Evolutionary conservation across 2,797 vertebrate genomes (phyloP).

Genomic region (Toxotes lorentzi): DNA sequence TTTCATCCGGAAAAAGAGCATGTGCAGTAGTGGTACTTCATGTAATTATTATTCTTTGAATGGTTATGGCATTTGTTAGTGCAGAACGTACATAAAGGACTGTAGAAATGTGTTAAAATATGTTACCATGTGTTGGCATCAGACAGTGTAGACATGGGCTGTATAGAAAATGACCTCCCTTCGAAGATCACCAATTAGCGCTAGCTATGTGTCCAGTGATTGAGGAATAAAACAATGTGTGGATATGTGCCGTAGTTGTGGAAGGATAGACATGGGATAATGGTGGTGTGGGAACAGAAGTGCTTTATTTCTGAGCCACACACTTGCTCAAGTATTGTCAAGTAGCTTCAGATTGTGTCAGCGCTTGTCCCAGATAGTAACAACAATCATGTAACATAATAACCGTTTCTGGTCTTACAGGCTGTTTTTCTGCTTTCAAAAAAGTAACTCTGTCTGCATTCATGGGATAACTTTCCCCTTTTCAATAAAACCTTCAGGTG

Average conservation of each 20-base stretch:
- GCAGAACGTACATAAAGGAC: neutral
- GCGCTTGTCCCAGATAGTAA: conserved; percentile 12
- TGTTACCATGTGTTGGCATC: neutral
- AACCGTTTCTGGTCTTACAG: neutral
- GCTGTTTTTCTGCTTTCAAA: conserved; percentile 27
- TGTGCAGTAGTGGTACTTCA: neutral
- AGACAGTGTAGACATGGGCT: conserved; percentile 5
- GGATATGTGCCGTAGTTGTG: neutral
- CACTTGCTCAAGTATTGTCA: conserved; percentile 2
- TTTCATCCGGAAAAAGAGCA: neutral
- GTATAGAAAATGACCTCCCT: neutral
- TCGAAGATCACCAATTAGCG: conserved; percentile 1
- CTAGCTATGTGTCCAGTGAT: neutral
- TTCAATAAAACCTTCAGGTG: conserved; percentile 36
- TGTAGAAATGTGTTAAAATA: conserved; percentile 2
- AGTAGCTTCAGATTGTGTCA: conserved; percentile 9
- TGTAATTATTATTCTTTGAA: neutral
- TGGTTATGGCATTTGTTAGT: conserved; percentile 1
- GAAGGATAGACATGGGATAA: neutral
- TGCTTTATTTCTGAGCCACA: conserved; percentile 17
- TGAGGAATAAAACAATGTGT: conserved; percentile 11
- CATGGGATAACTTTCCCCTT: conserved; percentile 20
- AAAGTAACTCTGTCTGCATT: conserved; percentile 33
- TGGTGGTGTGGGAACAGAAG: neutral
- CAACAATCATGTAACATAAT: conserved; percentile 25